These are phyloP conservation scores for Acleris literana DNA, from an alignment of 2,888 invertebrate genomes.

Conservation along the genomic window DNA sequence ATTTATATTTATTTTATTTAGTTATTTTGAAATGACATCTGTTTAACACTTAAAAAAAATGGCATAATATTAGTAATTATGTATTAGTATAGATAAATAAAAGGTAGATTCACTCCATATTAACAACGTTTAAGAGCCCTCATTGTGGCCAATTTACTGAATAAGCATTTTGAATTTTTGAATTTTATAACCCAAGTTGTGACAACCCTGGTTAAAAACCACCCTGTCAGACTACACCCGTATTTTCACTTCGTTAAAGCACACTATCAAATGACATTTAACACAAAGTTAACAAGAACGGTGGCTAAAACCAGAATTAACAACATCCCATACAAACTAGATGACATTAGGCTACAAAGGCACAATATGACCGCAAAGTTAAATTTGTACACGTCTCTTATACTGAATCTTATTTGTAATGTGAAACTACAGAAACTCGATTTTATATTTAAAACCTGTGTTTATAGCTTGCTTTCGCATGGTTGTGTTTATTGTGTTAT, in stretches of 20 bases:
- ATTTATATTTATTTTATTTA: no score
- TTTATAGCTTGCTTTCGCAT: no score
- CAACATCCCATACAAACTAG: not conserved
- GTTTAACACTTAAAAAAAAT: no score
- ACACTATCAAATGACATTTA: conserved; percentile 34
- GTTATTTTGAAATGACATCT: no score
- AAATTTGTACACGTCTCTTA: conserved; percentile 25
- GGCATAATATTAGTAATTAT: no score
- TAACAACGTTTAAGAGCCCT: no score
- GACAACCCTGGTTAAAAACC: conserved; percentile 15
- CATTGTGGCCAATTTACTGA: no score
- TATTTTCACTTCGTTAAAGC: conserved; percentile 33
- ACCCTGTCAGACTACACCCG: conserved; percentile 27
- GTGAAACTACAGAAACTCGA: conserved; percentile 26
- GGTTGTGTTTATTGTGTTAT: no score
- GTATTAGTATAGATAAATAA: no score
- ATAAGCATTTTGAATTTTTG: not conserved
- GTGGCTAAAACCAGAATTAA: not conserved
- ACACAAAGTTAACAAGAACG: not conserved
- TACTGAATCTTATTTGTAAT: conserved; percentile 19
- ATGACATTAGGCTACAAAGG: not conserved
- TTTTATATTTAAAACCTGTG: not conserved
- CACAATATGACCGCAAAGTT: conserved; percentile 8
- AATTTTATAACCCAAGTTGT: not conserved
- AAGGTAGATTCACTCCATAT: no score